Base-by-base conservation (phyloP, 2,888 invertebrate genomes). In the Hypselothyrea guttata region DNA sequence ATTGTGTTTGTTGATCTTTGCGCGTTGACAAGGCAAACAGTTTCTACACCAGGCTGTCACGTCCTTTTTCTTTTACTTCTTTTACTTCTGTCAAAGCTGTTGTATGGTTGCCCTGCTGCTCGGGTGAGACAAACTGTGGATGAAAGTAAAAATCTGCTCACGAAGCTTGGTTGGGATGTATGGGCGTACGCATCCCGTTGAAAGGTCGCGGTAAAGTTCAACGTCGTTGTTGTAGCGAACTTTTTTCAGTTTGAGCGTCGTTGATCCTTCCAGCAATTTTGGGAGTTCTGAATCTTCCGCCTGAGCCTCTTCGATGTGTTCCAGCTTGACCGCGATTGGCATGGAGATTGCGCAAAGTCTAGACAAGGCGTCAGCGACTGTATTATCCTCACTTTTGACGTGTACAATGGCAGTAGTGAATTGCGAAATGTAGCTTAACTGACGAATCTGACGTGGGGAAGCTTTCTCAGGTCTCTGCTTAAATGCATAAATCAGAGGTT, bases 1-100 rank as follows among this genome's bases (percentile, higher is more conserved):
- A 8, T 28, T 28, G 8, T 28, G 28, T 7, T 28, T 28, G 28
- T 55, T 41, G 3, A 47, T 35, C 28, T 54, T 54, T 1, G 41
- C 38, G 11, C 28, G 33, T 41, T 54, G 47, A 34, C 54, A 54
- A 8, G 38, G 33, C 7, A 41, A 4, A 16, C 54, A 55, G 8
- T 35, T 34, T 4, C 30, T 28, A 1, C 11, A n/a, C 47, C 54
- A 45, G 9, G 11, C 8, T 4, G 34, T n/a, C 8, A 31, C 30
- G 4, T 53, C 18, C 4, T 11, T n/a, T 2, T 11, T 11, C 31
- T n/a, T 31, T 2, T 3, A 1, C 31, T 11, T n/a, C 4, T n/a
- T 11, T 2, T n/a, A 31, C 11, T 31, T 31, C 11, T 31, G 31
- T 1, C 11, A 11, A 1, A 31, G 1, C 11, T 31, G 31, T 3